Conservation (phyloP, 2,113 vertebrate genomes). For the Rhadina sibilatrix region DNA sequence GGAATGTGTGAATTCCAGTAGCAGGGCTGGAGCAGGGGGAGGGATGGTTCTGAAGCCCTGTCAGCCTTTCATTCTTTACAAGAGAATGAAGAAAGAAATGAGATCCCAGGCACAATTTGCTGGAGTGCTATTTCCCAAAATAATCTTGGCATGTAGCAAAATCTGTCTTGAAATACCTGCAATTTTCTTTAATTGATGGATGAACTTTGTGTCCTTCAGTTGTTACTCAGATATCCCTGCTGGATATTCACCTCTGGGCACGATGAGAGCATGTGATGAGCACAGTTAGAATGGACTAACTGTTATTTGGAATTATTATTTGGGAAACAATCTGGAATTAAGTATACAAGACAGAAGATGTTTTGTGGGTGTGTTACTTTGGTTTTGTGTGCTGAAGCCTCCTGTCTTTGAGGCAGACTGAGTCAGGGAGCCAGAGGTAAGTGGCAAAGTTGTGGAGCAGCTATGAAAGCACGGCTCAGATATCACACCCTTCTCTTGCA, state of each 20-base stretch:
- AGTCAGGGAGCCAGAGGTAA: not conserved
- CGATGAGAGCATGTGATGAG: not conserved
- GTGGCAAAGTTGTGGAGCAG: not conserved
- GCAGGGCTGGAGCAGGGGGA: not conserved
- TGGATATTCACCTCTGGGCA: not conserved
- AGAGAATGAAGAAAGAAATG: slow-evolving; percentile 18
- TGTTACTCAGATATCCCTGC: not conserved
- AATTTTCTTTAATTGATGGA: not conserved
- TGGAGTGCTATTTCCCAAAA: slow-evolving; percentile 1
- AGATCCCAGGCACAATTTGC: slow-evolving; percentile 7
- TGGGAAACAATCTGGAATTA: not conserved
- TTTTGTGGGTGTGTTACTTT: not conserved
- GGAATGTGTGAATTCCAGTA: slow-evolving; percentile 57
- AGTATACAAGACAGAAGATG: not conserved
- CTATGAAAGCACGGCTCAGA: not conserved
- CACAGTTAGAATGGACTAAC: not conserved
- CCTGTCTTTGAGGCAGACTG: not conserved
- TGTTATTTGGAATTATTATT: not conserved
- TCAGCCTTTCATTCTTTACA: not conserved
- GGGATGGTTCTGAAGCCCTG: not conserved
- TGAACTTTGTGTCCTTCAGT: not conserved
- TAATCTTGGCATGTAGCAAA: slow-evolving; percentile 8
- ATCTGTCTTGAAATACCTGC: slow-evolving; percentile 2
- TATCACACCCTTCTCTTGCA: not conserved
- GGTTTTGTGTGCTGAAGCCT: not conserved